Evolutionary conservation across 2,888 invertebrate species (phyloP), one percentile per base, ranked within the genome.

Genomic region (Eristalis intricaria): DNA sequence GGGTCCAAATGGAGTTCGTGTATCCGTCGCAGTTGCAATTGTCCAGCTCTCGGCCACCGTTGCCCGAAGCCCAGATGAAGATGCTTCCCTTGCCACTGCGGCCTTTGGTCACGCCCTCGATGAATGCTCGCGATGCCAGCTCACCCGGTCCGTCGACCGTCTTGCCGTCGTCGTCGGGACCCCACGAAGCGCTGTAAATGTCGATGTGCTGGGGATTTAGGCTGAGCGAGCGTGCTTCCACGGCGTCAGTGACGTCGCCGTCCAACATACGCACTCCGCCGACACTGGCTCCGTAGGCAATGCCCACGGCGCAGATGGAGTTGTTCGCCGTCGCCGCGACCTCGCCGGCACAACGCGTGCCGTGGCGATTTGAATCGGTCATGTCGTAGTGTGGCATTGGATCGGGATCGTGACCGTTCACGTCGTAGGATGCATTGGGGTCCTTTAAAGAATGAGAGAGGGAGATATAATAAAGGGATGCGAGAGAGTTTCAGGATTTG

Each of bases 1-100:
- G 94, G 22, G 99, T 99, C 96, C 99, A 99, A 91, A 99, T 99
- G 83, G 98, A 98, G 94, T 99, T 99, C 76, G 99, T 99, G 93
- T 99, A 99, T 32, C 99, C 99, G 93, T 99, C 99, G 93, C 99
- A 99, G 93, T 99, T 99, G 94, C 99, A 99, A 93, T 98, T 99
- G 93, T 99, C 99, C 90, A 97, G 96, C 91, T 99, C 98, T 63
- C 98, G 95, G 0, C 99, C 99, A 2, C 99, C 99, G 93, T 99
- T 99, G 58, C 99, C 99, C 0, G 98, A 99, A 0, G 99, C 99
- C 99, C 99, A 99, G 1, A 99, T 97, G 94, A 99, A 99, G 90
- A 99, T 99, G 26, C 99, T 99, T 13, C 99, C 99, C 93, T 97
- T 97, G 38, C 99, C 98, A 89, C 95, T 95, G 7, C 99, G 96